A percentile compares a stretch with the other conserved stretches of the same genome.
phyloP scores from a whole-genome alignment of 1,140 invertebrate genomes.

The Philopotamus ludificatus region DNA sequence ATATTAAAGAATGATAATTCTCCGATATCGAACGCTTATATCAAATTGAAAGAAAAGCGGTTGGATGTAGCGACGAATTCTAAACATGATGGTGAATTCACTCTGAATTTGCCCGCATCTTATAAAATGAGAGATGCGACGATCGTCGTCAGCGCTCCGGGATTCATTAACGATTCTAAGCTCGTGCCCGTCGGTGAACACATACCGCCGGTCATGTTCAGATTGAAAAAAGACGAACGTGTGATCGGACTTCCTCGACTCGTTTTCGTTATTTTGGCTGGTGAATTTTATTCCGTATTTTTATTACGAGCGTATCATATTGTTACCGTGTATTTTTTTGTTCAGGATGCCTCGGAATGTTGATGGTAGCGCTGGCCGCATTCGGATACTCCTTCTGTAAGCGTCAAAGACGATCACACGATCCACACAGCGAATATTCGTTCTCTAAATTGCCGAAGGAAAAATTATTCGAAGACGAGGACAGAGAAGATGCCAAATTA shows the following conservation, averaged over 20 bases:
- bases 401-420: constrained; percentile 32
- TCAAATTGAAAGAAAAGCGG: constrained; percentile 49
- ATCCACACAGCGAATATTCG: constrained; percentile 46
- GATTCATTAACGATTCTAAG: constrained; percentile 11
- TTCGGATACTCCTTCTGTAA: constrained; percentile 51
- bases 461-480: constrained; percentile 46
- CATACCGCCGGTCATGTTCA: constrained; percentile 62
- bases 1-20: constrained; percentile 59
- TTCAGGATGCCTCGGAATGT: constrained; percentile 52
- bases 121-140: constrained; percentile 10
- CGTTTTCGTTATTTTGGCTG: constrained; percentile 70
- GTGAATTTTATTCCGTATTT: constrained; percentile 49
- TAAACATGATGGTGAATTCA: constrained; percentile 60
- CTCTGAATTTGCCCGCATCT: constrained; percentile 52
- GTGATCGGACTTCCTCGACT: constrained; percentile 72
- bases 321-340: constrained; percentile 27
- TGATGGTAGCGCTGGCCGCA: constrained; percentile 48
- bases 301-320: neutral
- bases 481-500: constrained; percentile 37
- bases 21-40: constrained; percentile 58
- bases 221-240: constrained; percentile 63
- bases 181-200: constrained; percentile 16
- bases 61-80: constrained; percentile 42
- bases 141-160: neutral
- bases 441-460: constrained; percentile 50